Evolutionary conservation across 2,888 invertebrate genomes (phyloP).

Genomic region (Patella ulyssiponensis): DNA sequence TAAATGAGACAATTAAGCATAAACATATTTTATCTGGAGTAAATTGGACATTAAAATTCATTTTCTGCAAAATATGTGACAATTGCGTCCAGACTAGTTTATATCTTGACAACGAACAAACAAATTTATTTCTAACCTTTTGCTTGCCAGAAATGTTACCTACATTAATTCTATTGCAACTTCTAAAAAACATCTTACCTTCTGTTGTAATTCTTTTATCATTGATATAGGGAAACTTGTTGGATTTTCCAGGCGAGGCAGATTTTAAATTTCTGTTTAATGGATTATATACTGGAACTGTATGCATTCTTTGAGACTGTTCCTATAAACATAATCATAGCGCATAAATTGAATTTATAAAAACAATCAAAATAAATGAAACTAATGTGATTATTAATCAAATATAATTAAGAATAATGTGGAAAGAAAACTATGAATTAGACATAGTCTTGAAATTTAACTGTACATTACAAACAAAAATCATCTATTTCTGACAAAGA

Average conservation of each 20-base stretch:
- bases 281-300: constrained; percentile 59
- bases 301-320: constrained; percentile 49
- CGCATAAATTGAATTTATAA: not conserved
- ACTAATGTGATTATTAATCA: not conserved
- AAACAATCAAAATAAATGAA: not conserved
- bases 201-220: constrained; percentile 51
- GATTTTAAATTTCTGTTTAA: constrained; percentile 50
- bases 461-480: not conserved
- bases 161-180: not conserved
- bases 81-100: too few relatives aligned
- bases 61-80: too few relatives aligned
- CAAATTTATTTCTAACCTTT: too few relatives aligned
- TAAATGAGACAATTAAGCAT: not conserved
- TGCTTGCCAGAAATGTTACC: too few relatives aligned
- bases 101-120: too few relatives aligned
- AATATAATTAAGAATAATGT: not conserved
- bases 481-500: too few relatives aligned
- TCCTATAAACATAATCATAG: constrained; percentile 36
- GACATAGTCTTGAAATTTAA: not conserved
- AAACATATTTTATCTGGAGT: constrained; percentile 3
- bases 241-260: constrained; percentile 46
- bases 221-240: constrained; percentile 60
- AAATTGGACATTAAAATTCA: too few relatives aligned
- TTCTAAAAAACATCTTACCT: constrained; percentile 42
- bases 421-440: not conserved